phyloP scores from a whole-genome alignment of 2,113 vertebrate genomes.

The Callospermophilus lateralis region DNA sequence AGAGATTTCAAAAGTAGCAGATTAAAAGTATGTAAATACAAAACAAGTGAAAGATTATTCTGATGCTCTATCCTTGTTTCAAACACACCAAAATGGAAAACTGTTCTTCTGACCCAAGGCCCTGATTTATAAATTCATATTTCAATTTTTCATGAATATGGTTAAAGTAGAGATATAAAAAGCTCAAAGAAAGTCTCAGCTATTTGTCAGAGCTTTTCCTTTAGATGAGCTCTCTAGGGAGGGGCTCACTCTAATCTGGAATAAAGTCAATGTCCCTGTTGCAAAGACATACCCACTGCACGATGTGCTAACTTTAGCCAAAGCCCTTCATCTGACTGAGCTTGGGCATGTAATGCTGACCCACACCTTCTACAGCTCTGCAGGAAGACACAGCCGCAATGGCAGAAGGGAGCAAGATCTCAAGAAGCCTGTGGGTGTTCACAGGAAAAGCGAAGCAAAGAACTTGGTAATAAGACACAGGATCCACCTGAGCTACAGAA shows the following conservation, averaged over 20 bases:
- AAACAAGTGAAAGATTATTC: not conserved
- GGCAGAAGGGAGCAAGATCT: not conserved
- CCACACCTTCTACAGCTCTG: not conserved
- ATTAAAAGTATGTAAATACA: not conserved
- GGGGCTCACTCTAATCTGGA: not conserved
- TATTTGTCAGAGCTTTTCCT: not conserved
- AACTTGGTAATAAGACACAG: not conserved
- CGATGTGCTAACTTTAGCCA: not conserved
- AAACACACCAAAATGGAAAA: not conserved
- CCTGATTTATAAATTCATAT: not conserved
- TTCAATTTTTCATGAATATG: not conserved
- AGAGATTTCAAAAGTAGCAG: not conserved
- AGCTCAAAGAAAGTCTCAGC: not conserved
- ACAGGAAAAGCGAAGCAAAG: not conserved
- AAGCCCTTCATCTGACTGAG: not conserved
- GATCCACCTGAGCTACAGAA: not conserved
- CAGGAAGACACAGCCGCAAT: not conserved
- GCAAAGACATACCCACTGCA: not conserved
- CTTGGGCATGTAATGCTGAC: not conserved
- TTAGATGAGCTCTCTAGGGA: not conserved
- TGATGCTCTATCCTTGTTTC: not conserved
- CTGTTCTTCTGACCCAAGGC: not conserved
- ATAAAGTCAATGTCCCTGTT: not conserved
- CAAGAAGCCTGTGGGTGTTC: not conserved
- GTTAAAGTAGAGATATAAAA: not conserved